Conservation (phyloP, 2,888 invertebrate species). For the Incurvaria masculella region DNA sequence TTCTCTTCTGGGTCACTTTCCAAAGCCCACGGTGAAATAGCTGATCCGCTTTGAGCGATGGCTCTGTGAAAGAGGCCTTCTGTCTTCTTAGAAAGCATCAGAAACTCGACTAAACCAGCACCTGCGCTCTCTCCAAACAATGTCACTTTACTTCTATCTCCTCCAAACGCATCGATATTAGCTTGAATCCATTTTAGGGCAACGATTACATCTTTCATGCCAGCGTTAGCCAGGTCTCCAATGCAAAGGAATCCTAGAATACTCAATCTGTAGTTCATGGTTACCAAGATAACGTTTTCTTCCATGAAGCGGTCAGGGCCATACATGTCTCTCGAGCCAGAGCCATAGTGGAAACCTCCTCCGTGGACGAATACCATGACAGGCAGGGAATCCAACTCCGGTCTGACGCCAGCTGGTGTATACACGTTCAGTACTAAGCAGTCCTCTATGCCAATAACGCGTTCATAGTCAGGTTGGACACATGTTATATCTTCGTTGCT, state of each 20-base stretch:
- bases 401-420: constrained; percentile 21
- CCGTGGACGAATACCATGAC: constrained; percentile 43
- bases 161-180: constrained; percentile 14
- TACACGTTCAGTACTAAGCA: constrained; percentile 46
- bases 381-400: constrained; percentile 11
- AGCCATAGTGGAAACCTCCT: constrained; percentile 32
- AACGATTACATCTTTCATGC: constrained; percentile 13
- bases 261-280: constrained; percentile 7
- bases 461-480: neutral
- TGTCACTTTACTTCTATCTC: constrained; percentile 12
- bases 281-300: constrained; percentile 1
- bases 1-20: constrained; percentile 9
- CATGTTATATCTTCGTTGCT: neutral
- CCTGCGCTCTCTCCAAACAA: constrained; percentile 13
- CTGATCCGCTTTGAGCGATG: constrained; percentile 12
- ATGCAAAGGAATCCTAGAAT: constrained; percentile 18
- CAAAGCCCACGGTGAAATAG: constrained; percentile 8
- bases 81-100: constrained; percentile 10
- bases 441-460: constrained; percentile 31
- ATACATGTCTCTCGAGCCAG: constrained; percentile 11
- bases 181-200: constrained; percentile 13
- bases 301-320: constrained; percentile 18
- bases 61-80: constrained; percentile 11
- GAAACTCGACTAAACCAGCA: constrained; percentile 10
- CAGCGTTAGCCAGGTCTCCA: constrained; percentile 12